Conservation (phyloP, 2,113 vertebrate genomes). For the Condylura cristata region DNA sequence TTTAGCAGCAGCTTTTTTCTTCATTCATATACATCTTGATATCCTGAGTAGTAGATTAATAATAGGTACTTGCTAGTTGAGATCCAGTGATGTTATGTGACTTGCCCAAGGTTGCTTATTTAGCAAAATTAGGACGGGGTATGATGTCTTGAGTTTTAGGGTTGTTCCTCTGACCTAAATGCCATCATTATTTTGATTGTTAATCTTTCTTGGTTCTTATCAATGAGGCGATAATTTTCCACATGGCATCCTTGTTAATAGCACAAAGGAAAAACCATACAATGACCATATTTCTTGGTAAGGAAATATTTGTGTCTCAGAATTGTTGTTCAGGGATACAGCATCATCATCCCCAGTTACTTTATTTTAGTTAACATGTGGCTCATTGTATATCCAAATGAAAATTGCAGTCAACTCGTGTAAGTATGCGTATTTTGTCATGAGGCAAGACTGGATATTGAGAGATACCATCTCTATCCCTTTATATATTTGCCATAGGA, state of each 20-base stretch:
- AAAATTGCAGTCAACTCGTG: not conserved
- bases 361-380: not conserved
- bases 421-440: not conserved
- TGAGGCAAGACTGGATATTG: not conserved
- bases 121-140: not conserved
- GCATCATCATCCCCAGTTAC: not conserved
- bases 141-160: not conserved
- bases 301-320: not conserved
- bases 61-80: not conserved
- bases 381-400: not conserved
- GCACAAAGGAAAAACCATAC: not conserved
- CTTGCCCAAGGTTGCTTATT: not conserved
- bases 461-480: not conserved
- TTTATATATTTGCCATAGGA: not conserved
- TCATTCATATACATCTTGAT: not conserved
- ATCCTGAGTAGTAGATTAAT: not conserved
- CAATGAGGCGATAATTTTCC: constrained; percentile 1
- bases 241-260: not conserved
- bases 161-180: not conserved
- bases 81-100: not conserved
- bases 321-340: not conserved
- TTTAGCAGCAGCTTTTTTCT: constrained; percentile 1
- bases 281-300: not conserved
- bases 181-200: not conserved
- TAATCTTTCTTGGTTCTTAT: not conserved